phyloP scores from a whole-genome alignment of 2,113 vertebrate genomes.

The Pongo pygmaeus region DNA sequence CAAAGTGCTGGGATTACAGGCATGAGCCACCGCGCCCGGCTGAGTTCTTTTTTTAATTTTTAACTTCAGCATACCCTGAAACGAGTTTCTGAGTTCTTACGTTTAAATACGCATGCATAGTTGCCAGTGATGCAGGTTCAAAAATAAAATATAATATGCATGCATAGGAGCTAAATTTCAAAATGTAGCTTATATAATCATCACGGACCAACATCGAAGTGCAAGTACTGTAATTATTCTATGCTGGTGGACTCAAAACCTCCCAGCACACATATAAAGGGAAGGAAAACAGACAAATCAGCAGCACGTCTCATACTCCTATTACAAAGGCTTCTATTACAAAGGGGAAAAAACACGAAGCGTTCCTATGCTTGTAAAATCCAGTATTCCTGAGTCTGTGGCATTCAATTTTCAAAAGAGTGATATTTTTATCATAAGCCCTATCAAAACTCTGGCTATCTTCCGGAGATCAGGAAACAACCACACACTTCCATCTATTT shows the following conservation, averaged over 20 bases:
- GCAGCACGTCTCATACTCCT: neutral
- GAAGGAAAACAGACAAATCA: neutral
- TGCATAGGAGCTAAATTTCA: neutral
- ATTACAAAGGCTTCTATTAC: neutral
- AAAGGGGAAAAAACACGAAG: neutral
- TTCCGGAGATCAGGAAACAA: neutral
- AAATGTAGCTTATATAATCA: neutral
- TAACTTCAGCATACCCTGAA: no score
- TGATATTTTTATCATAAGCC: neutral
- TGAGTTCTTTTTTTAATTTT: neutral
- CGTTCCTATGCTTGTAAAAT: neutral
- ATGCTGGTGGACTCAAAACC: neutral
- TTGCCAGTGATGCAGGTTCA: no score
- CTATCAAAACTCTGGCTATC: neutral
- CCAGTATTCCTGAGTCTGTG: neutral
- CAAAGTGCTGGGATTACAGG: no score
- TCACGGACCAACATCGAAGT: neutral
- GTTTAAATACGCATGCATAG: neutral
- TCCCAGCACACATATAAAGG: neutral
- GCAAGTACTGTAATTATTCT: neutral
- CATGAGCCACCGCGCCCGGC: no score
- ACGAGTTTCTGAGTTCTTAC: neutral
- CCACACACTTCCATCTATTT: neutral
- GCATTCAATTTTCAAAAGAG: neutral
- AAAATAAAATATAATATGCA: neutral